Conservation (phyloP, 2,797 vertebrate genomes). For the Lagocephalus sceleratus region DNA sequence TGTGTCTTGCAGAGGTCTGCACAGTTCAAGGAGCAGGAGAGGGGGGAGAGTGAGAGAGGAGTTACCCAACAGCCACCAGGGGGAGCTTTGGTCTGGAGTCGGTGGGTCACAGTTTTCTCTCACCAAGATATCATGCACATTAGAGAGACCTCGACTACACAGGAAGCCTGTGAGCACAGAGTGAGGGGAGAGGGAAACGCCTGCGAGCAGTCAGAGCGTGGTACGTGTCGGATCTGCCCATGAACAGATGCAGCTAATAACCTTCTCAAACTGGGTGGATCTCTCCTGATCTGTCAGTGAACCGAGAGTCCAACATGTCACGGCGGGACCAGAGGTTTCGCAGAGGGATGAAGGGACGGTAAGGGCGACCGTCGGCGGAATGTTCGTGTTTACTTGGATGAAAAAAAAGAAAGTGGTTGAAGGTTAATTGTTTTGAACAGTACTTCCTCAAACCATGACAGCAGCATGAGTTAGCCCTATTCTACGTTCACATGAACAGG, state of each 20-base stretch:
- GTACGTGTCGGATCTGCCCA: slow-evolving; percentile 9
- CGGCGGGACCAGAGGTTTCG: slow-evolving; percentile 76
- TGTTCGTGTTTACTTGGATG: not conserved
- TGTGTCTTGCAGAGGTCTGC: slow-evolving; percentile 41
- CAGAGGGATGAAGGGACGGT: slow-evolving; percentile 75
- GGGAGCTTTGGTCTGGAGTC: slow-evolving; percentile 48
- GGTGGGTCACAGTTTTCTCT: slow-evolving; percentile 43
- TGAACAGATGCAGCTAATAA: slow-evolving; percentile 21
- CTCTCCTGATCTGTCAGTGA: slow-evolving; percentile 16
- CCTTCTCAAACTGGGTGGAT: slow-evolving; percentile 22
- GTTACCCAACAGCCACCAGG: slow-evolving; percentile 36
- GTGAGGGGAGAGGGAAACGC: slow-evolving; percentile 29
- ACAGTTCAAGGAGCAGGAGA: slow-evolving; percentile 31
- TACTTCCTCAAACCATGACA: not conserved
- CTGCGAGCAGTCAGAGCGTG: slow-evolving; percentile 22
- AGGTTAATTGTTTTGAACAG: not conserved
- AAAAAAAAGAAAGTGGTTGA: slow-evolving; percentile 2
- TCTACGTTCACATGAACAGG: slow-evolving; percentile 11
- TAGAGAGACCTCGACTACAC: slow-evolving; percentile 32
- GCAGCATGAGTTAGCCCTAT: not conserved
- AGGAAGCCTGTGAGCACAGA: slow-evolving; percentile 48
- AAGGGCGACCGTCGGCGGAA: slow-evolving; percentile 27
- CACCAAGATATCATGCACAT: slow-evolving; percentile 32
- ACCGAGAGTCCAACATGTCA: slow-evolving; percentile 63
- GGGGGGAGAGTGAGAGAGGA: slow-evolving; percentile 7